Percentiles rank a stretch among this genome's conserved stretches.
phyloP scores from a whole-genome alignment of 2,113 vertebrate species.

The Periophthalmus modestus region DNA sequence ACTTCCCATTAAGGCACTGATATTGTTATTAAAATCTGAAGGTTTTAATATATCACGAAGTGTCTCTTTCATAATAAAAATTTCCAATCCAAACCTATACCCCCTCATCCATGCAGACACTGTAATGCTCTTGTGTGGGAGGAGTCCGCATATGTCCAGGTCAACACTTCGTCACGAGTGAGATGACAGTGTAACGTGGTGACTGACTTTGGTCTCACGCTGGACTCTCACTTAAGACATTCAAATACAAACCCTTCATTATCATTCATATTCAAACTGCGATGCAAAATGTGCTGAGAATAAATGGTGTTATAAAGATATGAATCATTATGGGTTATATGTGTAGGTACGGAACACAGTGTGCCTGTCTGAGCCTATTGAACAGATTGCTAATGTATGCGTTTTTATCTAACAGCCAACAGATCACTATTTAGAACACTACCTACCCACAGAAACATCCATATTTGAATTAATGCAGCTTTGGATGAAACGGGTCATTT shows the following conservation, averaged over 20 bases:
- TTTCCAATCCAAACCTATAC: background rate
- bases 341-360: background rate
- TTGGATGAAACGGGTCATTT: background rate
- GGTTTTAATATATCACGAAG: too few relatives aligned
- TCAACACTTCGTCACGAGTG: constrained; percentile 2
- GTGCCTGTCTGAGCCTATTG: background rate
- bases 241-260: background rate
- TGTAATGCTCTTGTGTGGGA: background rate
- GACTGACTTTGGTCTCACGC: constrained; percentile 1
- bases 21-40: too few relatives aligned
- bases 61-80: too few relatives aligned
- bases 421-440: background rate
- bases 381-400: constrained; percentile 10
- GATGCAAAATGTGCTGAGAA: background rate
- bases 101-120: too few relatives aligned
- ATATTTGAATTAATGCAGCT: background rate
- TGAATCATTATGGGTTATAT: background rate
- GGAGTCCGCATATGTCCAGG: background rate
- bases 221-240: background rate
- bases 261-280: background rate
- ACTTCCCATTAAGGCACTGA: too few relatives aligned
- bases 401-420: constrained; percentile 3
- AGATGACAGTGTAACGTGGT: background rate
- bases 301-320: background rate
- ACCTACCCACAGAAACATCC: background rate